These are phyloP conservation scores for Leucoraja erinaceus DNA, from an alignment of 2,113 vertebrate species.

Conservation along the genomic window DNA sequence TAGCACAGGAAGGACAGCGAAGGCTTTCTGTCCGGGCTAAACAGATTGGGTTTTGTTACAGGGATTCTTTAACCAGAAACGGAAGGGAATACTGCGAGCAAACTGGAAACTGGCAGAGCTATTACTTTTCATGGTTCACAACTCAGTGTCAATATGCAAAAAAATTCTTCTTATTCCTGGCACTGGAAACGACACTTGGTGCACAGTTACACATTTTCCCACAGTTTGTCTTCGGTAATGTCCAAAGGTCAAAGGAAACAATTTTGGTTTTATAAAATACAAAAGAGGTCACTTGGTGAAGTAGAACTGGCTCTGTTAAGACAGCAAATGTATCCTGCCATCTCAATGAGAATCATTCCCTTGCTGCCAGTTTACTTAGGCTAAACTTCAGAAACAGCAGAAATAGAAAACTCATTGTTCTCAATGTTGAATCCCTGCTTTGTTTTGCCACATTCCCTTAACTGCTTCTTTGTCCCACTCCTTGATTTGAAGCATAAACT, in stretches of 20 bases:
- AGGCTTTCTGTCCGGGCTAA: constrained; percentile 54
- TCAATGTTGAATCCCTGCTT: constrained; percentile 11
- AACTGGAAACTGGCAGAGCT: constrained; percentile 53
- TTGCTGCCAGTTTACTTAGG: constrained; percentile 3
- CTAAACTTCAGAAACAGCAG: not conserved
- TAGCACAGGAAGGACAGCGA: constrained; percentile 63
- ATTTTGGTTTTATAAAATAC: constrained; percentile 37
- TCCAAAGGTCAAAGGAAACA: constrained; percentile 38
- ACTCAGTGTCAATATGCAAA: constrained; percentile 43
- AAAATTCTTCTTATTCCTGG: constrained; percentile 43
- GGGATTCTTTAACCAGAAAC: constrained; percentile 46
- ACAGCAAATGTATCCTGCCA: constrained; percentile 31
- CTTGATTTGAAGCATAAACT: not conserved
- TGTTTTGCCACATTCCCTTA: not conserved
- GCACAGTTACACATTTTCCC: constrained; percentile 38
- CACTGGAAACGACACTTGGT: constrained; percentile 13
- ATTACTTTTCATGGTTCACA: constrained; percentile 50
- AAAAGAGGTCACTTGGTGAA: constrained; percentile 35
- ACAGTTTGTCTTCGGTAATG: constrained; percentile 30
- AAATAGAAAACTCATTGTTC: constrained; percentile 32
- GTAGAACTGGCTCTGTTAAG: constrained; percentile 34
- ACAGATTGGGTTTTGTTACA: constrained; percentile 61
- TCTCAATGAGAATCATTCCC: constrained; percentile 16
- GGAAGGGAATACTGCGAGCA: constrained; percentile 54
- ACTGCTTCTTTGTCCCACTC: not conserved